Conservation (phyloP, 2,888 invertebrate species). For the Euclidia mi region DNA sequence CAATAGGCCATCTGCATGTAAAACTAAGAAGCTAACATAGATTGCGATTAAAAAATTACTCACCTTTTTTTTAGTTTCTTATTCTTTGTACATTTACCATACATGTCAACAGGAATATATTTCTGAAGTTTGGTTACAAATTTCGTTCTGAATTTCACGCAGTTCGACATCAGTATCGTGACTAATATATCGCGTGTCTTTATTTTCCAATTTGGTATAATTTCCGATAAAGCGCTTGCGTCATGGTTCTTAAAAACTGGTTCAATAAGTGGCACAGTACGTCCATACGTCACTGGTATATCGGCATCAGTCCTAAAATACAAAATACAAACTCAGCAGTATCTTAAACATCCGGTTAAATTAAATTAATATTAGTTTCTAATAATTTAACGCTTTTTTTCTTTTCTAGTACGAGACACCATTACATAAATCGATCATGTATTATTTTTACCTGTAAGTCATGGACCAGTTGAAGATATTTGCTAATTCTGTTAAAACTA, state of each 20-base stretch:
- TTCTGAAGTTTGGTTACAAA: constrained; percentile 89
- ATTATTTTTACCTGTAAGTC: too few species aligned
- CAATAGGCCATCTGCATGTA: too few species aligned
- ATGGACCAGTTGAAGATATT: too few species aligned
- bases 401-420: too few species aligned
- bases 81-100: constrained; percentile 88
- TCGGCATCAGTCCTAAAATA: constrained; percentile 91
- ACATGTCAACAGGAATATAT: constrained; percentile 90
- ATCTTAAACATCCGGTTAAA: too few species aligned
- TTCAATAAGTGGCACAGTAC: constrained; percentile 77
- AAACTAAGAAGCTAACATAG: too few species aligned
- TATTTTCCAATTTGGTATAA: constrained; percentile 77
- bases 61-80: constrained; percentile 27
- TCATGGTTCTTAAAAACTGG: constrained; percentile 36
- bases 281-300: constrained; percentile 92
- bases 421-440: too few species aligned
- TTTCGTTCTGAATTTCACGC: constrained; percentile 84
- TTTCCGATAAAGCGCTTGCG: constrained; percentile 40
- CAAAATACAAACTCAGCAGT: too few species aligned
- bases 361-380: too few species aligned
- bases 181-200: constrained; percentile 84
- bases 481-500: too few species aligned
- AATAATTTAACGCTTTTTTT: too few species aligned
- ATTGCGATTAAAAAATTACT: neutral
- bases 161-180: constrained; percentile 91